Percentiles rank a stretch among this genome's conserved stretches.
Conservation (phyloP, 2,113 vertebrate genomes). For the Pelobates fuscus region DNA sequence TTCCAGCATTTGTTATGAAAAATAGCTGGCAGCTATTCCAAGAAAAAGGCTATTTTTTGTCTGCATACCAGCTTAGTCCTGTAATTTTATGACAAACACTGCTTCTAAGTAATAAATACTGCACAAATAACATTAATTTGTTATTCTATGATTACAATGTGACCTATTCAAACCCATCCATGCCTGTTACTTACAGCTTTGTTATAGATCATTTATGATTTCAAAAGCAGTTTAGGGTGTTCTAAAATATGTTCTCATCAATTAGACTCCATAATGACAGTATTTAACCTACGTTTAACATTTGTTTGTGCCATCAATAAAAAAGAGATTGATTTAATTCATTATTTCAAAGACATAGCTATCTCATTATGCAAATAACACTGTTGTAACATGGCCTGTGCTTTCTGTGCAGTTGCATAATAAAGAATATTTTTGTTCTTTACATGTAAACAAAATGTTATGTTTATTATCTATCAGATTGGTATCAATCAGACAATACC, state of each 20-base stretch:
- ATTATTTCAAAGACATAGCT: neutral
- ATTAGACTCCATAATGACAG: conserved; percentile 47
- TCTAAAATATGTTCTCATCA: conserved; percentile 49
- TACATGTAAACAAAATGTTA: neutral
- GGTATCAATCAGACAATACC: too few relatives aligned
- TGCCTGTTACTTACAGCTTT: conserved; percentile 45
- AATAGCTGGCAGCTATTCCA: neutral
- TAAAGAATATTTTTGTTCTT: neutral
- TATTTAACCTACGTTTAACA: conserved; percentile 43
- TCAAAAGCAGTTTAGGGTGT: conserved; percentile 6
- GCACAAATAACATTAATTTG: conserved; percentile 43
- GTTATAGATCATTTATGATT: conserved; percentile 41
- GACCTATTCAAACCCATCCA: conserved; percentile 50
- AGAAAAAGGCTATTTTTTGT: neutral
- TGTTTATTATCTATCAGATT: neutral
- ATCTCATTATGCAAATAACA: neutral
- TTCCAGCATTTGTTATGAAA: neutral
- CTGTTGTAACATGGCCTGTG: neutral
- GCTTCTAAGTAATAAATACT: conserved; percentile 43
- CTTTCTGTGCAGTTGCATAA: neutral
- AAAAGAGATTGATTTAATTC: neutral
- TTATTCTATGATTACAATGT: conserved; percentile 48
- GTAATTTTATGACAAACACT: conserved; percentile 8
- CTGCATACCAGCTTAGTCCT: neutral
- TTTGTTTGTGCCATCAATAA: conserved; percentile 6